Conservation (phyloP, 2,888 invertebrate species). For the Tortrix viridana region DNA sequence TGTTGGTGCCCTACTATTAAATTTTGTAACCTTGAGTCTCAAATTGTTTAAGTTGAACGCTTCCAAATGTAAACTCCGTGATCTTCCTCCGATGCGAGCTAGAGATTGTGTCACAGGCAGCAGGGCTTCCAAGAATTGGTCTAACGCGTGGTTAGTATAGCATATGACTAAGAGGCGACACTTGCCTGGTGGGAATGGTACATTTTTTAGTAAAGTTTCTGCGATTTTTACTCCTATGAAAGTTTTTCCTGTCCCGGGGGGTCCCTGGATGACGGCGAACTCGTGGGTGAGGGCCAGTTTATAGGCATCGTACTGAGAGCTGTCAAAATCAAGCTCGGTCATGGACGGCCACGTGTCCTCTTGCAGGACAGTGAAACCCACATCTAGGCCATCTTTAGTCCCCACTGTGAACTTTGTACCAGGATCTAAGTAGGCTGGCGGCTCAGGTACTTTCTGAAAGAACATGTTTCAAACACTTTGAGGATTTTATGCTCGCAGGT, state of each 20-base stretch:
- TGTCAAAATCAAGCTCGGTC: slow-evolving; percentile 81
- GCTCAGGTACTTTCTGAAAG: slow-evolving; percentile 52
- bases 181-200: slow-evolving; percentile 39
- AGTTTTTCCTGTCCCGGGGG: slow-evolving; percentile 95
- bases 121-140: slow-evolving; percentile 91
- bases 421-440: slow-evolving; percentile 52
- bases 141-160: slow-evolving; percentile 93
- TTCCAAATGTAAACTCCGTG: slow-evolving; percentile 78
- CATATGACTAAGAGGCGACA: slow-evolving; percentile 89
- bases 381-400: slow-evolving; percentile 13
- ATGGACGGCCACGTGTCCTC: slow-evolving; percentile 76
- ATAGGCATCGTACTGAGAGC: slow-evolving; percentile 87
- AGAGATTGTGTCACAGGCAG: slow-evolving; percentile 83
- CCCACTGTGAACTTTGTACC: slow-evolving; percentile 36
- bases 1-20: no score
- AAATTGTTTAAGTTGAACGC: slow-evolving; percentile 73
- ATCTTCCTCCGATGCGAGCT: slow-evolving; percentile 88
- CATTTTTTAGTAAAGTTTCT: slow-evolving; percentile 85
- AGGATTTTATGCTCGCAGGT: no score
- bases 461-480: neutral
- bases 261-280: slow-evolving; percentile 92
- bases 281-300: slow-evolving; percentile 87
- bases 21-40: slow-evolving; percentile 40
- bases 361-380: slow-evolving; percentile 52
- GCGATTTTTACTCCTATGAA: slow-evolving; percentile 90